Conservation (phyloP, 2,113 vertebrate genomes). For the Hypomesus transpacificus region DNA sequence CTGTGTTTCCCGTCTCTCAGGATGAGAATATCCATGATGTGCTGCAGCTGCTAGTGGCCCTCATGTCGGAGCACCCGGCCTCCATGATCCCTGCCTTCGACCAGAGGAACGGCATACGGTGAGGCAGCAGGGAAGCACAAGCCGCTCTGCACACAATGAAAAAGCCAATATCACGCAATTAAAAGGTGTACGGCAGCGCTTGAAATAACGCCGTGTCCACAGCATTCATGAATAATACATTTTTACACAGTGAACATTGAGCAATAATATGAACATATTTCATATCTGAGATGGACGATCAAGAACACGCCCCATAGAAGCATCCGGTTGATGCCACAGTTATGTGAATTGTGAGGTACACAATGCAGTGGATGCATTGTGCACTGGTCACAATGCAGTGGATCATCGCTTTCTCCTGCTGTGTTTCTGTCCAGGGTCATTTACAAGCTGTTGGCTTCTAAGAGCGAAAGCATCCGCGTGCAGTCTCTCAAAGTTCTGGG, state of each 20-base stretch:
- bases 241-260: too few species aligned
- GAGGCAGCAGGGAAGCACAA: conserved; percentile 50
- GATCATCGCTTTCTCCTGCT: conserved; percentile 46
- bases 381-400: too few species aligned
- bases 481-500: conserved; percentile 96
- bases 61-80: conserved; percentile 96
- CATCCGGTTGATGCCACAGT: conserved; percentile 52
- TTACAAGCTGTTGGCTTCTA: conserved; percentile 94
- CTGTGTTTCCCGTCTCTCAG: conserved; percentile 56
- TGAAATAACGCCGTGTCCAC: conserved; percentile 8
- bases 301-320: conserved; percentile 67
- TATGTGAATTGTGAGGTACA: too few species aligned
- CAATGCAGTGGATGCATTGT: too few species aligned
- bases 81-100: conserved; percentile 99
- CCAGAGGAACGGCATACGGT: conserved; percentile 97
- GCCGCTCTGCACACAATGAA: conserved; percentile 26
- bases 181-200: conserved; percentile 19
- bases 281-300: conserved; percentile 44
- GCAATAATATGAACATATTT: conserved; percentile 38
- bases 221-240: conserved; percentile 47
- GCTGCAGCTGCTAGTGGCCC: conserved; percentile 91
- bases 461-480: conserved; percentile 90
- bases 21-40: conserved; percentile 98
- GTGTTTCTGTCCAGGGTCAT: conserved; percentile 78
- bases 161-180: conserved; percentile 35